Base-by-base conservation (phyloP, 2,888 invertebrate genomes). In the Scelioninae gen. 2 region DNA sequence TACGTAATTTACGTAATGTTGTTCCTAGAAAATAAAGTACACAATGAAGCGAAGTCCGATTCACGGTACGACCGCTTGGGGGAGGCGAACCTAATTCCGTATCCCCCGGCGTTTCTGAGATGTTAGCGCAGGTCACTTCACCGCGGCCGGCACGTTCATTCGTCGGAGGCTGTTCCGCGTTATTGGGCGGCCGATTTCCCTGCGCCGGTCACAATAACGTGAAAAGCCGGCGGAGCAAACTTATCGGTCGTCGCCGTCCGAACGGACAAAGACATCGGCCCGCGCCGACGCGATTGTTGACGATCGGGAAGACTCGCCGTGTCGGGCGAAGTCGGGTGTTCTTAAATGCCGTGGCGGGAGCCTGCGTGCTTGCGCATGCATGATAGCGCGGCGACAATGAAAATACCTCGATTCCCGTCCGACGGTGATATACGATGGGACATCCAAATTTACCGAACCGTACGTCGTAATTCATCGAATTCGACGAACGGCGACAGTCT, bases 41-140 rank as follows among this genome's bases (percentile, higher is more conserved):
- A 25, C 37, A 55, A 64, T 63, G 53, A 64, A 37, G 45, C 28
- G 39, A 63, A 43, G 39, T 41, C 48, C 19, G 45, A 65, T 65
- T 65, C 55, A 55, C 39, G 28, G 65, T 55, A 63, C 52, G 33
- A 33, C 33, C 65, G 55, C 37, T n/a, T 15, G 48, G 39, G 64
- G 64, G 64, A 65, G 65, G 48, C 35, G 55, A 18, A 48, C 65
- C 55, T 65, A 65, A 65, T 65, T 65, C 39, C 48, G 39, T 55
- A 55, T 65, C 48, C 63, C 45, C 48, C 41, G 39, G 31, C 33
- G 41, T 22, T 67, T 58, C 58, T 67, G 19, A 43, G 52, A 60
- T 53, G 45, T 33, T 48, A 53, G 16, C 43, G 50, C 58, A 67
- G 58, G 50, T 67, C 43, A 43, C 39, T 58, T 67, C 39, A 41